Evolutionary conservation across 64 coral and sea anemone species (phyloP).

Genomic region (Stylophora pistillata): DNA sequence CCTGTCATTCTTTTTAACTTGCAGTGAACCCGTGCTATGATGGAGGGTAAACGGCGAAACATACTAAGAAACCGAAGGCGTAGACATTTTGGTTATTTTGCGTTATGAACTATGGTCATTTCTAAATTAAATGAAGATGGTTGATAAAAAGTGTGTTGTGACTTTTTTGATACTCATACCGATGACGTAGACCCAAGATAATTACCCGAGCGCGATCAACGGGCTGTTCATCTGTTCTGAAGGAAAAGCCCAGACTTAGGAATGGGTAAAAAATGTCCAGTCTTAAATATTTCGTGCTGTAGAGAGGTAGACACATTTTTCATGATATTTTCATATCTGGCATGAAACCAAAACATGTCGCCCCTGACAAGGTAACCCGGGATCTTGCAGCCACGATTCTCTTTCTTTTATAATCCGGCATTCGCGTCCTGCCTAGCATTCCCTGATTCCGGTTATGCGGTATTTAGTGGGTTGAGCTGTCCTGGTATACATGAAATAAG

Average conservation of each 20-base stretch:
- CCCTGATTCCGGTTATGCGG: too few species aligned
- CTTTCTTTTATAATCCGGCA: too few species aligned
- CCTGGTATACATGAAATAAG: too few species aligned
- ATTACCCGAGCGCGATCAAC: background rate
- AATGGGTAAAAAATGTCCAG: background rate
- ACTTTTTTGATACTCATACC: background rate
- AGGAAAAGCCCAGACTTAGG: background rate
- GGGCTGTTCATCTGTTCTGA: background rate
- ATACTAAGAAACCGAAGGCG: conserved; percentile 6
- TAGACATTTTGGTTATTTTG: conserved; percentile 13
- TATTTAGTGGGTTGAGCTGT: too few species aligned
- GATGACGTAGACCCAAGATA: conserved; percentile 1
- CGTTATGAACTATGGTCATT: background rate
- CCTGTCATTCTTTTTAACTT: conserved; percentile 11
- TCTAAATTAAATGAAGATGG: conserved; percentile 13
- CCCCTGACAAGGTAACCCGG: too few species aligned
- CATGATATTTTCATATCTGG: conserved; percentile 8
- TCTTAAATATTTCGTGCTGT: background rate
- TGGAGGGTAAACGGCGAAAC: conserved; percentile 3
- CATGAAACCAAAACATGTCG: background rate
- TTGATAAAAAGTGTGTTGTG: background rate
- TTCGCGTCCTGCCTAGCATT: too few species aligned
- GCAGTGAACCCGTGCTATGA: background rate
- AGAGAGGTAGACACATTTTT: background rate
- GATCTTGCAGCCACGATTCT: too few species aligned